Percentiles rank a stretch among this genome's conserved stretches.
phyloP scores from a whole-genome alignment of 1,140 invertebrate genomes.

The Plectrocnemia conspersa region DNA sequence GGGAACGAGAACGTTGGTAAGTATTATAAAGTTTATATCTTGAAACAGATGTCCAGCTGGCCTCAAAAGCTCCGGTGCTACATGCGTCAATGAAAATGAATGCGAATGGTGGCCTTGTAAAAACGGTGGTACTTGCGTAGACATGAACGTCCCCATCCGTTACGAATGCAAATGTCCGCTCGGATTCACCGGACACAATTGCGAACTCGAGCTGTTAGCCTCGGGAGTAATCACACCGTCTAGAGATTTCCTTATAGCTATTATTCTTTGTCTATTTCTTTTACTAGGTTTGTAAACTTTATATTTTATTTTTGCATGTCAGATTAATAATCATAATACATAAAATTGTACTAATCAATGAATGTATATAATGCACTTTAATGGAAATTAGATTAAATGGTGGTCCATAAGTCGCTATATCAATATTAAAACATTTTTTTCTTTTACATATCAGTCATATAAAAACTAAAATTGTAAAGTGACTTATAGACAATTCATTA shows the following conservation, averaged over 20 bases:
- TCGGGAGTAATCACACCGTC: constrained; percentile 74
- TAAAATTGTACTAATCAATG: constrained; percentile 1
- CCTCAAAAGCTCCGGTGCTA: constrained; percentile 56
- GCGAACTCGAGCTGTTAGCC: constrained; percentile 67
- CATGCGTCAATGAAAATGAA: constrained; percentile 73
- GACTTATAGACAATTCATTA: constrained; percentile 13
- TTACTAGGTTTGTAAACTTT: constrained; percentile 66
- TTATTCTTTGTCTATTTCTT: constrained; percentile 69
- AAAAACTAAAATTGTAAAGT: background rate
- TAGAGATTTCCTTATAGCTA: constrained; percentile 77
- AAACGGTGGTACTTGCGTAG: constrained; percentile 68
- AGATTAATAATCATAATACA: background rate
- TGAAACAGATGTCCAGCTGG: constrained; percentile 66
- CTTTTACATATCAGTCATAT: constrained; percentile 8
- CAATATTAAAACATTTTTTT: background rate
- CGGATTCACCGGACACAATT: constrained; percentile 73
- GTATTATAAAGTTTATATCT: constrained; percentile 26
- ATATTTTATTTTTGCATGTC: constrained; percentile 7
- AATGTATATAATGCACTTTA: background rate
- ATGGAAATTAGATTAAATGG: background rate
- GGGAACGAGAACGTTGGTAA: constrained; percentile 26
- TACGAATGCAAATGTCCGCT: constrained; percentile 71
- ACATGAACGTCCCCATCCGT: constrained; percentile 63
- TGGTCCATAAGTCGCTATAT: background rate
- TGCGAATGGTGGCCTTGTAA: constrained; percentile 65